These are phyloP conservation scores for Drosophila nebulosa DNA, from an alignment of 1,140 invertebrate genomes.

Conservation along the genomic window DNA sequence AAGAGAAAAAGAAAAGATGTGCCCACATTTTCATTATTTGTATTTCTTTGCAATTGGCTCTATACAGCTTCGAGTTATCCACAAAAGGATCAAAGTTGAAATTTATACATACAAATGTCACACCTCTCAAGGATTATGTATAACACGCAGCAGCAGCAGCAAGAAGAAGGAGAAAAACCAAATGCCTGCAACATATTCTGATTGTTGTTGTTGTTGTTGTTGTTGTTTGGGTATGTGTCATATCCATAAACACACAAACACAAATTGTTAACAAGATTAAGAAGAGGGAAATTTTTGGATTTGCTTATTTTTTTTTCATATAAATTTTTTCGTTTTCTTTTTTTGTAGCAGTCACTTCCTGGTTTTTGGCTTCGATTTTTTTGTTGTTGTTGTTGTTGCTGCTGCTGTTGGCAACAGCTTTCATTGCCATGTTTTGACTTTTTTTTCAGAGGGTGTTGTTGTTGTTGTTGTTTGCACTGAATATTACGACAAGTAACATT, in stretches of 20 bases:
- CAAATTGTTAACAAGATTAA: constrained; percentile 74
- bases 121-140: constrained; percentile 71
- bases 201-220: constrained; percentile 14
- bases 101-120: constrained; percentile 71
- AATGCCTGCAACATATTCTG: constrained; percentile 34
- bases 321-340: not conserved
- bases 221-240: constrained; percentile 22
- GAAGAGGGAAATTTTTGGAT: constrained; percentile 26
- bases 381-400: constrained; percentile 18
- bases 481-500: constrained; percentile 69
- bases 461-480: constrained; percentile 51
- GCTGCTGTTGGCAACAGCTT: constrained; percentile 46
- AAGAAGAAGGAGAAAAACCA: constrained; percentile 46
- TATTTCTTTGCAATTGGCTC: constrained; percentile 53
- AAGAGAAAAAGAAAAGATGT: constrained; percentile 22
- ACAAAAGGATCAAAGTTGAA: constrained; percentile 76
- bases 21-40: constrained; percentile 32
- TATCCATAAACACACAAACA: constrained; percentile 16
- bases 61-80: constrained; percentile 61
- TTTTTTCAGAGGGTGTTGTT: constrained; percentile 12
- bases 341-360: constrained; percentile 23
- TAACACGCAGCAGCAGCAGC: constrained; percentile 31
- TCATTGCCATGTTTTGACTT: constrained; percentile 56
- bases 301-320: not conserved
- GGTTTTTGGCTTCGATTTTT: constrained; percentile 7